phyloP scores from a whole-genome alignment of 2,888 invertebrate genomes.

The Epinotia bilunana region DNA sequence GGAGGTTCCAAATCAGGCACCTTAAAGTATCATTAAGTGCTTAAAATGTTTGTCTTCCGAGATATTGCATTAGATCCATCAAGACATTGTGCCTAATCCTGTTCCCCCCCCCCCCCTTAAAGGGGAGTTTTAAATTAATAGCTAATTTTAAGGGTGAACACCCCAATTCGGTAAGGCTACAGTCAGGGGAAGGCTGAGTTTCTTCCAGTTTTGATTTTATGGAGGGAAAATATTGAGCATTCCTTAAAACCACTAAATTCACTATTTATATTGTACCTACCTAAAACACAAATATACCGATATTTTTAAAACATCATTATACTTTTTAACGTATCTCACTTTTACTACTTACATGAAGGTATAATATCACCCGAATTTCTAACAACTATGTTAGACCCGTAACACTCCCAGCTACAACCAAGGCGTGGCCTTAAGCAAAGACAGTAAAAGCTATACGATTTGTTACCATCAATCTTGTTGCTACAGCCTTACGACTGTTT shows the following conservation, averaged over 20 bases:
- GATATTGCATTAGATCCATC: conserved; percentile 67
- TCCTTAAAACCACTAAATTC: too few species aligned
- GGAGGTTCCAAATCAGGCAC: conserved; percentile 22
- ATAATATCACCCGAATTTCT: too few species aligned
- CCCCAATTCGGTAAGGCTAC: conserved; percentile 54
- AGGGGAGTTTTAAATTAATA: conserved; percentile 76
- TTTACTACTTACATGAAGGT: too few species aligned
- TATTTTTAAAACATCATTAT: too few species aligned
- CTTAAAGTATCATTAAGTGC: conserved; percentile 37
- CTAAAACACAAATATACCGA: too few species aligned
- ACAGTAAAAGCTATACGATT: conserved; percentile 42
- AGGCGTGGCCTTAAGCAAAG: conserved; percentile 33
- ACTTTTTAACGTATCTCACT: too few species aligned
- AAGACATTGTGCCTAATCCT: conserved; percentile 62
- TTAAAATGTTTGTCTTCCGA: conserved; percentile 37
- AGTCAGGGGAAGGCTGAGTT: conserved; percentile 15
- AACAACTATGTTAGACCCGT: neutral
- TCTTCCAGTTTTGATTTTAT: neutral
- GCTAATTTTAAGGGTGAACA: conserved; percentile 75
- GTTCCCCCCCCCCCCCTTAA: conserved; percentile 54
- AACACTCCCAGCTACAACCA: neutral
- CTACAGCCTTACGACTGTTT: conserved; percentile 42
- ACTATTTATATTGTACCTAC: too few species aligned
- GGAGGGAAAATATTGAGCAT: neutral
- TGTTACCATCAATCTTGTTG: conserved; percentile 44